Evolutionary conservation across 2,797 vertebrate species (phyloP).

Genomic region (Poecilia velifera): DNA sequence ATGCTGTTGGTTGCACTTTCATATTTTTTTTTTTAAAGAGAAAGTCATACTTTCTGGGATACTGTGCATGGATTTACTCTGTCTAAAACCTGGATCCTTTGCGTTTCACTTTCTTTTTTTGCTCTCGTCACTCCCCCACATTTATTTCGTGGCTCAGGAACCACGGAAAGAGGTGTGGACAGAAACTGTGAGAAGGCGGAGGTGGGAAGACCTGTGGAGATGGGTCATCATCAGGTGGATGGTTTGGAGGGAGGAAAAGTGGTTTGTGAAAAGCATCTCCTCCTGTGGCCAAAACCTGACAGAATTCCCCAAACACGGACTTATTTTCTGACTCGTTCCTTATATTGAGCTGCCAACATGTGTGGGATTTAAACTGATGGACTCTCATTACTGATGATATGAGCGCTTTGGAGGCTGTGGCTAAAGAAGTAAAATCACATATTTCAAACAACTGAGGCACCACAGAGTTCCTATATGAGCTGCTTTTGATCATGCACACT

Average conservation of each 20-base stretch:
- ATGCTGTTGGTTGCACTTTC: not conserved
- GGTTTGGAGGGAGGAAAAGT: constrained; percentile 27
- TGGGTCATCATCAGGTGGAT: constrained; percentile 44
- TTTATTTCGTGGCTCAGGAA: constrained; percentile 38
- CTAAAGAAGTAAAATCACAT: constrained; percentile 22
- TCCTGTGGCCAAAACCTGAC: constrained; percentile 40
- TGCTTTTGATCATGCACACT: constrained; percentile 5
- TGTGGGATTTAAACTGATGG: constrained; percentile 12
- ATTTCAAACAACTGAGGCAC: constrained; percentile 8
- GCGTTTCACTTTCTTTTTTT: not conserved
- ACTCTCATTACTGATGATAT: constrained; percentile 8
- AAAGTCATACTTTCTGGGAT: not conserved
- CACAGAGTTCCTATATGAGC: not conserved
- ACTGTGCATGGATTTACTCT: not conserved
- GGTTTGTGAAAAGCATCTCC: constrained; percentile 17
- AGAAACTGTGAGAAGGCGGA: constrained; percentile 34
- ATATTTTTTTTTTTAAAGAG: not conserved
- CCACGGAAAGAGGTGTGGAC: constrained; percentile 58
- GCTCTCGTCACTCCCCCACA: constrained; percentile 25
- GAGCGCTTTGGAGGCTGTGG: constrained; percentile 4
- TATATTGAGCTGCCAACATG: constrained; percentile 23
- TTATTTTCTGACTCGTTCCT: constrained; percentile 15
- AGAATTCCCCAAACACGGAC: constrained; percentile 19
- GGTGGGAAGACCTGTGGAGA: constrained; percentile 33
- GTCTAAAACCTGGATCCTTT: not conserved